Base-by-base conservation (phyloP, 2,888 invertebrate genomes). In the Gymnoscelis rufifasciata region DNA sequence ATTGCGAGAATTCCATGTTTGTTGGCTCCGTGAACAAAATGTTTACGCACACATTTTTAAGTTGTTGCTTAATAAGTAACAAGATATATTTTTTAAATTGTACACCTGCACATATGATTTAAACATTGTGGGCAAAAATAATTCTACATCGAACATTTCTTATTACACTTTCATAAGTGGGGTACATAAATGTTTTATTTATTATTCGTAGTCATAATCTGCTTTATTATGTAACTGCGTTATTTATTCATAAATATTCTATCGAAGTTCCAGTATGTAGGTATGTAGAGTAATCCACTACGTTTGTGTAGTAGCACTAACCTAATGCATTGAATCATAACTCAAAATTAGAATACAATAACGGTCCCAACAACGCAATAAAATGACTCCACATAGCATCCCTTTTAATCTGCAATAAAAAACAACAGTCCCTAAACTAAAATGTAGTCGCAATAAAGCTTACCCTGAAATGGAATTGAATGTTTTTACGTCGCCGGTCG, bases 401-500 rank as follows among this genome's bases (percentile, higher is more conserved):
- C 28, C 43, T 51, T 52, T 52, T 48, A 52, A 57, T 50, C 51
- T 50, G 43, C 33, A 53, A 56, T 47, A 53, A 52, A 59, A 56
- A 38, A 38, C n/a, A n/a, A n/a, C 45, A 47, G 46, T 31, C 43
- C 46, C 40, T 52, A 43, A 55, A 48, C 54, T 57, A 47, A 53
- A 57, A 59, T 53, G 54, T 47, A 43, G 40, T 53, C 39, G 54
- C 56, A 66, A 69, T 76, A 74, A 76, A 77, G 71, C 67, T 71
- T 56, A 68, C 66, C 56, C 59, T 56, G 55, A 29, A 63, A 64
- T 65, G 57, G 55, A 66, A 64, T 60, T 61, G 62, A 71, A 64
- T 66, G 68, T 72, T 78, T 76, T 75, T 68, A 74, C 66, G 71
- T 62, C 68, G 57, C 62, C 54, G 61, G 59, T 73, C 71, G 74